A percentile compares a stretch with the other conserved stretches of the same genome.
Conservation (phyloP, 2,888 invertebrate species). For the Heterodera filipjevi region DNA sequence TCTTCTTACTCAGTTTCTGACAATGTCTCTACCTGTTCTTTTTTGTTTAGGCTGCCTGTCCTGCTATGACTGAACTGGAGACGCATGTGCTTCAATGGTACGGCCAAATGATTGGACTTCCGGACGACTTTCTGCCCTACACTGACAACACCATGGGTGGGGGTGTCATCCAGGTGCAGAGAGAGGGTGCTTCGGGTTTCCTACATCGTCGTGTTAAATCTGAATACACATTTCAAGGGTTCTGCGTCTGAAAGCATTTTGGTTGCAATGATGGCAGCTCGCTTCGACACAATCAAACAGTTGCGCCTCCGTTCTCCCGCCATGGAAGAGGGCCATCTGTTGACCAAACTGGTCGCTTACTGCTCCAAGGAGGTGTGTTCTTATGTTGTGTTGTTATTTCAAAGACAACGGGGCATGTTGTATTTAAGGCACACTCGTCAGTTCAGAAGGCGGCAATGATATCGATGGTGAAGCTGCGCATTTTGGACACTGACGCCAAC, state of each 20-base stretch:
- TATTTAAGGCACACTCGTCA: conserved; percentile 81
- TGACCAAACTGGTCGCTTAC: conserved; percentile 90
- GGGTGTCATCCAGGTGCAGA: conserved; percentile 63
- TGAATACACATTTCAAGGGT: conserved; percentile 71
- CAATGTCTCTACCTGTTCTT: not conserved
- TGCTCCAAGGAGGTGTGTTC: conserved; percentile 90
- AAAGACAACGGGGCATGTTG: not conserved
- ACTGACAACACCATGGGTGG: conserved; percentile 76
- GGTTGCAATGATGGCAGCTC: conserved; percentile 87
- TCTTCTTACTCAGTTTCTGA: no score
- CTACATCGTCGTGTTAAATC: no score
- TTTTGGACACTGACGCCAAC: conserved; percentile 84
- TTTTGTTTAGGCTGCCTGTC: conserved; percentile 79
- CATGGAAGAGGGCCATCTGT: conserved; percentile 85
- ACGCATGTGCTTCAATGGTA: conserved; percentile 98
- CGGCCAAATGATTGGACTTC: conserved; percentile 84
- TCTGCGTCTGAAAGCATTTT: conserved; percentile 94
- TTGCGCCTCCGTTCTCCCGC: conserved; percentile 75
- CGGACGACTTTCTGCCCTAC: conserved; percentile 86
- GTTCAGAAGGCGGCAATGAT: conserved; percentile 94
- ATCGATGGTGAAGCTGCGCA: conserved; percentile 87
- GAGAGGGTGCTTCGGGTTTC: no score
- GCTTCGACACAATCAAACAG: conserved; percentile 82
- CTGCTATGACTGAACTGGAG: conserved; percentile 95
- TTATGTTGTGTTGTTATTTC: no score